Conservation (phyloP, 2,113 vertebrate species). For the Sigmodon hispidus region DNA sequence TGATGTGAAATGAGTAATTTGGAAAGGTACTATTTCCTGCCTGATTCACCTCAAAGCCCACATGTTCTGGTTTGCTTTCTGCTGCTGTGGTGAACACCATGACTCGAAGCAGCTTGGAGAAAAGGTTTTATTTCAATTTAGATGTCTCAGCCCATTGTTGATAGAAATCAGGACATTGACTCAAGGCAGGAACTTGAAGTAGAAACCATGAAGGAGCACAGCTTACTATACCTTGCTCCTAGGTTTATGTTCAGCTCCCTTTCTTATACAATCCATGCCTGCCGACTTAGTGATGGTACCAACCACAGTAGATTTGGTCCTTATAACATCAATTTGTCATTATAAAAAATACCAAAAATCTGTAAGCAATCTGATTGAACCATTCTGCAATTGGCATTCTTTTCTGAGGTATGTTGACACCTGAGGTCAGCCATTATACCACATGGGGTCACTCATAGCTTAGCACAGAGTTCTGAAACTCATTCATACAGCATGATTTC, state of each 20-base stretch:
- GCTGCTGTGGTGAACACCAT: not conserved
- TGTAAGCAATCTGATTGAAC: not conserved
- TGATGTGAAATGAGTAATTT: slow-evolving; percentile 8
- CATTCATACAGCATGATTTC: not conserved
- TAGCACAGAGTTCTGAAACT: not conserved
- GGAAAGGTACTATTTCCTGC: not conserved
- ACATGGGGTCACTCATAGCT: not conserved
- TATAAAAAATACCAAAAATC: not conserved
- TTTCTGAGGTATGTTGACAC: not conserved
- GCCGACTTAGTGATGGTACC: not conserved
- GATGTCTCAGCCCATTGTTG: not conserved
- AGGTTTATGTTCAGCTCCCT: not conserved
- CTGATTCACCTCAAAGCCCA: not conserved
- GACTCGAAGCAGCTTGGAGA: not conserved
- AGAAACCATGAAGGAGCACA: not conserved
- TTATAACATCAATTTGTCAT: not conserved
- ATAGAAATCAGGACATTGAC: not conserved
- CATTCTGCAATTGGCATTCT: not conserved
- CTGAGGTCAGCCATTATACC: not conserved
- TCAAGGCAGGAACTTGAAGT: not conserved
- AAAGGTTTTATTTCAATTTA: not conserved
- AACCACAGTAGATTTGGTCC: not conserved
- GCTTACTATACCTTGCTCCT: not conserved
- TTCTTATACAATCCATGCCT: not conserved
- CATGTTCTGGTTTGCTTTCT: not conserved